phyloP scores from a whole-genome alignment of 2,113 vertebrate genomes.

The Scophthalmus maximus region DNA sequence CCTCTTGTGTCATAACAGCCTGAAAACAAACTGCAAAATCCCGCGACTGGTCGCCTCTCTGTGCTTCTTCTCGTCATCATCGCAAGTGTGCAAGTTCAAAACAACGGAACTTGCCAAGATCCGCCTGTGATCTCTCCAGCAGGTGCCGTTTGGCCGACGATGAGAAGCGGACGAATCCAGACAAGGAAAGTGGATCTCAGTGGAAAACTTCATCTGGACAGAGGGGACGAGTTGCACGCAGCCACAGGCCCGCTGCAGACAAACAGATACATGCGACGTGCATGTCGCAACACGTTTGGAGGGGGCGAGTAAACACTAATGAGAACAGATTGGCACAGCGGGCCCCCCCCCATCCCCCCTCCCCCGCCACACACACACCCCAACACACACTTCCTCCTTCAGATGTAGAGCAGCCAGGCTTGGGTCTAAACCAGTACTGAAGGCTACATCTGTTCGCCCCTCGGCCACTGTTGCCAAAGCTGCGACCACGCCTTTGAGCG shows the following conservation, averaged over 20 bases:
- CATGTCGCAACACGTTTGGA: conserved; percentile 57
- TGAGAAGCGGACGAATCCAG: not conserved
- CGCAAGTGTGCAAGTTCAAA: not conserved
- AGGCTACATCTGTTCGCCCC: conserved; percentile 64
- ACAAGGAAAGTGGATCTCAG: not conserved
- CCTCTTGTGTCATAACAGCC: too few relatives aligned
- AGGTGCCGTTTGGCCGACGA: not conserved
- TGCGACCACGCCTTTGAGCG: conserved; percentile 24
- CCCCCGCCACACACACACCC: not conserved
- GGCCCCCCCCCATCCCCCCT: conserved; percentile 15
- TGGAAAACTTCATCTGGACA: not conserved
- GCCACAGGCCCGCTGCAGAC: conserved; percentile 37
- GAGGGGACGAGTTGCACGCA: not conserved
- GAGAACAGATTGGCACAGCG: conserved; percentile 70
- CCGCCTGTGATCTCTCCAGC: conserved; percentile 7
- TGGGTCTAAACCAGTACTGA: conserved; percentile 50
- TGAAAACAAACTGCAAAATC: too few relatives aligned
- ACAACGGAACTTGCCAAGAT: too few relatives aligned
- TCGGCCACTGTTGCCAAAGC: conserved; percentile 12
- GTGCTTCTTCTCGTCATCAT: too few relatives aligned
- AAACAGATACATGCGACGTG: conserved; percentile 28
- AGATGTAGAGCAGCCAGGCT: conserved; percentile 55
- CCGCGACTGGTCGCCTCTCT: too few relatives aligned
- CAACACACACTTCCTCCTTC: conserved; percentile 39
- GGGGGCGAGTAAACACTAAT: conserved; percentile 58